Conservation (phyloP, 2,888 invertebrate species). For the Iphiclides podalirius region DNA sequence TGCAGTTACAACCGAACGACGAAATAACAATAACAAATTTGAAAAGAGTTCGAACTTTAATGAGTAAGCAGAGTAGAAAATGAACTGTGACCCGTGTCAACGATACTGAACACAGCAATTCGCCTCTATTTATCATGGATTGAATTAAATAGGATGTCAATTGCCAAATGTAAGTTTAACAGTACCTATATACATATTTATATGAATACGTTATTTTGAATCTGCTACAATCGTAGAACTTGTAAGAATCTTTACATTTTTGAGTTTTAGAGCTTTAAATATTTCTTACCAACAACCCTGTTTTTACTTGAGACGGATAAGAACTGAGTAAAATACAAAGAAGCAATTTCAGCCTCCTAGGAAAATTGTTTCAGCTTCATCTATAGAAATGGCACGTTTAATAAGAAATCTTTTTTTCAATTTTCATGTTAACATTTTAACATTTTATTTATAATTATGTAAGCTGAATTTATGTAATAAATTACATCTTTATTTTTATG, state of each 20-base stretch:
- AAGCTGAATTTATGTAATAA: too few relatives aligned
- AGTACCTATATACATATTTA: slow-evolving; percentile 38
- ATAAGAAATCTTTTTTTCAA: too few relatives aligned
- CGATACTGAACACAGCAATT: slow-evolving; percentile 24
- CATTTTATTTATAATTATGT: too few relatives aligned
- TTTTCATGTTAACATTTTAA: too few relatives aligned
- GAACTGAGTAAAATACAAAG: too few relatives aligned
- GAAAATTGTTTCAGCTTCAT: too few relatives aligned
- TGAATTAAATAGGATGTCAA: slow-evolving; percentile 58
- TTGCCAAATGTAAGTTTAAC: slow-evolving; percentile 59
- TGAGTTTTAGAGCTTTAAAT: slow-evolving; percentile 6
- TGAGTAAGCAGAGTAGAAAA: slow-evolving; percentile 60
- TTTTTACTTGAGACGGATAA: slow-evolving; percentile 1
- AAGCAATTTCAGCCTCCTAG: too few relatives aligned
- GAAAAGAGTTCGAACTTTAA: slow-evolving; percentile 73
- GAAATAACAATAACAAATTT: slow-evolving; percentile 93
- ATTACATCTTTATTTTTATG: too few relatives aligned
- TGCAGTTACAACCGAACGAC: slow-evolving; percentile 93
- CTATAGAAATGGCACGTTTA: too few relatives aligned
- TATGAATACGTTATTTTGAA: slow-evolving; percentile 23
- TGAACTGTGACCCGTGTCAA: slow-evolving; percentile 32
- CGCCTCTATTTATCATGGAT: slow-evolving; percentile 32
- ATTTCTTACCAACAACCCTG: slow-evolving; percentile 1
- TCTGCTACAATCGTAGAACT: slow-evolving; percentile 18
- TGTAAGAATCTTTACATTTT: slow-evolving; percentile 17